phyloP scores from a whole-genome alignment of 2,888 invertebrate genomes.

The Lithosia quadra region DNA sequence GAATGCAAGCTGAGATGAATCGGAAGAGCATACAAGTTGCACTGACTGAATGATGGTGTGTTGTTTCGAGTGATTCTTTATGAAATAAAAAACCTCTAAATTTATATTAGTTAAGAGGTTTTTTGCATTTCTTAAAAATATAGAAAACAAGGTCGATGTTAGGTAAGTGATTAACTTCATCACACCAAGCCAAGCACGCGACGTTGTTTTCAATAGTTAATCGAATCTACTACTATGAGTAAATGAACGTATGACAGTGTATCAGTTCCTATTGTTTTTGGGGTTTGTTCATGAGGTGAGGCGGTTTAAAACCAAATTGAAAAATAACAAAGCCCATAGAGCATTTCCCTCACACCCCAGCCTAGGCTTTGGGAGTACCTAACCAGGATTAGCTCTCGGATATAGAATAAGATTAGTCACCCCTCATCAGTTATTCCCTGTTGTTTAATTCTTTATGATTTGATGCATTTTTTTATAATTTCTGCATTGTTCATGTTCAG shows the following conservation, averaged over 20 bases:
- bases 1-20: neutral
- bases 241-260: neutral
- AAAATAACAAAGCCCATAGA: too few species aligned
- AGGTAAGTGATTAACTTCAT: too few species aligned
- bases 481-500: neutral
- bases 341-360: too few species aligned
- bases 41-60: neutral
- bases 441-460: neutral
- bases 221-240: too few species aligned
- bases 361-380: neutral
- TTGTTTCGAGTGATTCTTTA: neutral
- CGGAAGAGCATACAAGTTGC: neutral
- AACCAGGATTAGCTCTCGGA: too few species aligned
- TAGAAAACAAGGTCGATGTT: neutral
- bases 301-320: too few species aligned
- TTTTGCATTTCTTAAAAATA: neutral
- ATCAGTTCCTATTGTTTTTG: too few species aligned
- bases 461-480: neutral
- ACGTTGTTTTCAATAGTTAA: neutral
- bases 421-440: neutral
- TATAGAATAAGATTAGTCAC: neutral
- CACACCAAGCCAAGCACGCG: neutral
- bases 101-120: too few species aligned
- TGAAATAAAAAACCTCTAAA: neutral
- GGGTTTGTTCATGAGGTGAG: neutral